phyloP scores from a whole-genome alignment of 2,797 vertebrate species.

The Hipposideros larvatus region DNA sequence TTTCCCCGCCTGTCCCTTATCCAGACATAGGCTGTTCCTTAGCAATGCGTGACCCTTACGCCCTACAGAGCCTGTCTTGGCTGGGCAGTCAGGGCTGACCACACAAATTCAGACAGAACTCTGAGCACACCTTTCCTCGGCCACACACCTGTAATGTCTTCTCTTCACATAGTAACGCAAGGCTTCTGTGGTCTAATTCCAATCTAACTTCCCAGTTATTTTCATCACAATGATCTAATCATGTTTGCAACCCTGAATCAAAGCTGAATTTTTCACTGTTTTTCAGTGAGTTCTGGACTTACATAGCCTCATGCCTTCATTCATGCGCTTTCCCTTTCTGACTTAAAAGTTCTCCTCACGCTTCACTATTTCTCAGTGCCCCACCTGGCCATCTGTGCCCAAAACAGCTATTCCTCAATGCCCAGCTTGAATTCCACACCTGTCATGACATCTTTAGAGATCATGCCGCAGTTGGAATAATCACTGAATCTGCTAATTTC shows the following conservation, averaged over 20 bases:
- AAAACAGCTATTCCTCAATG: neutral
- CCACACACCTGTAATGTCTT: rapidly evolving
- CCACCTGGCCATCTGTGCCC: neutral
- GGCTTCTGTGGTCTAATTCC: neutral
- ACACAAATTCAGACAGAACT: neutral
- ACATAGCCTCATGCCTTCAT: neutral
- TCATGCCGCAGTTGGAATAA: neutral
- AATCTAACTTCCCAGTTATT: neutral
- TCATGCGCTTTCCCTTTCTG: neutral
- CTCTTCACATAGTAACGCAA: neutral
- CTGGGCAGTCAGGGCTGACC: no score
- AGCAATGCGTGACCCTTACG: rapidly evolving
- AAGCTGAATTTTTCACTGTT: neutral
- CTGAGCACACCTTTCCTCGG: neutral
- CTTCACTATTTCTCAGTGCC: neutral
- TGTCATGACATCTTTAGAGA: neutral
- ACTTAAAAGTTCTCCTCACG: neutral
- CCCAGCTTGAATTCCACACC: neutral
- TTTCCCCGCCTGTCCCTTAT: neutral
- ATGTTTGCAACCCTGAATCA: neutral
- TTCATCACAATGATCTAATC: neutral
- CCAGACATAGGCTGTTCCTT: rapidly evolving
- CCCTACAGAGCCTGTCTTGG: no score
- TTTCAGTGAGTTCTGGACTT: neutral
- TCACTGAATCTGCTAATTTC: neutral